Conservation (phyloP, 1,140 invertebrate genomes). For the Lucilia sericata region DNA sequence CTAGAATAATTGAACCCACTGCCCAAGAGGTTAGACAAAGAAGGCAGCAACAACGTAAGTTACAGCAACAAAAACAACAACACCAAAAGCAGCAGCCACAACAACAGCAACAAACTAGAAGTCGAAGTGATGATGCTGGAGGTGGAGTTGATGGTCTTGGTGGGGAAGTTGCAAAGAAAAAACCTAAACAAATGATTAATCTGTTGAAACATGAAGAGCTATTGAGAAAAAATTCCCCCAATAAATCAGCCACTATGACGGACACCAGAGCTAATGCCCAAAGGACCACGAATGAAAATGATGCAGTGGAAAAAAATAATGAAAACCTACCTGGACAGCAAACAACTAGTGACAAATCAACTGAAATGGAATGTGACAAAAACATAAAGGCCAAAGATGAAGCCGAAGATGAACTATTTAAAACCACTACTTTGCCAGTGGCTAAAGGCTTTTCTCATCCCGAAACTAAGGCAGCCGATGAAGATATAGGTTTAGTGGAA, state of each 20-base stretch:
- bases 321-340: conserved; percentile 10
- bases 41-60: conserved; percentile 22
- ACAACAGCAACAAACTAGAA: background rate
- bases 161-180: background rate
- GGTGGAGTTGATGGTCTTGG: background rate
- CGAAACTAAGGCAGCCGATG: conserved; percentile 62
- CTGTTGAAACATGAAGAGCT: background rate
- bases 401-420: conserved; percentile 6
- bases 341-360: background rate
- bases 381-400: background rate
- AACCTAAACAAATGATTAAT: conserved; percentile 34
- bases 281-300: background rate
- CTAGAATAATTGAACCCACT: conserved; percentile 55
- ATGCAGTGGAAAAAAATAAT: conserved; percentile 2
- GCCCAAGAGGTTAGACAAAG: conserved; percentile 41
- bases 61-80: conserved; percentile 9
- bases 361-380: background rate
- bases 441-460: conserved; percentile 61
- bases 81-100: background rate
- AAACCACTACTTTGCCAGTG: conserved; percentile 48
- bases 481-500: conserved; percentile 60
- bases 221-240: background rate
- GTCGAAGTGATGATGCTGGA: background rate
- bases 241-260: background rate
- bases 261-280: background rate